Percentiles rank a stretch among this genome's conserved stretches.
Conservation (phyloP, 2,113 vertebrate genomes). For the Planiliza haematocheilus region DNA sequence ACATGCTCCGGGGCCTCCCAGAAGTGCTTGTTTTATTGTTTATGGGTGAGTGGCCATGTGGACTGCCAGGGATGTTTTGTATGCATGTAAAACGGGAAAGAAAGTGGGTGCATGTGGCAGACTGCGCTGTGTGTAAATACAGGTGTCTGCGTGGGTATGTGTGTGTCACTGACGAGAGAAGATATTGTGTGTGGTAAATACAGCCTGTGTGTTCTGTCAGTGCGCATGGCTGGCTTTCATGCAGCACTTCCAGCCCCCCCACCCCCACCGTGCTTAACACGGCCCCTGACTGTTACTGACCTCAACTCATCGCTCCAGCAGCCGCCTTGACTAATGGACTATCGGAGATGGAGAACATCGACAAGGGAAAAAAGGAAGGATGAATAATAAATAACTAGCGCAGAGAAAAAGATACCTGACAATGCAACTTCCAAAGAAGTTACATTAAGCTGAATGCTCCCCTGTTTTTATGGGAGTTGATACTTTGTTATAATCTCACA, state of each 20-base stretch:
- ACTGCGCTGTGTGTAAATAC: background rate
- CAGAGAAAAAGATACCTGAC: conserved; percentile 6
- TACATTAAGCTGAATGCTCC: background rate
- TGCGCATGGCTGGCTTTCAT: conserved; percentile 43
- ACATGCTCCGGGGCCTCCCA: conserved; percentile 24
- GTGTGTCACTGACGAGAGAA: conserved; percentile 12
- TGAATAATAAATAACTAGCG: conserved; percentile 9
- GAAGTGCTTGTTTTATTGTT: conserved; percentile 43
- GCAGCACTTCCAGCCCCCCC: conserved; percentile 34
- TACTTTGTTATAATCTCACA: conserved; percentile 15
- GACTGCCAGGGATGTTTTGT: background rate
- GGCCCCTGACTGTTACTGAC: conserved; percentile 55
- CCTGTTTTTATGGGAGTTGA: background rate
- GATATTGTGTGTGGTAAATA: conserved; percentile 67
- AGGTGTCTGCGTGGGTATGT: conserved; percentile 9
- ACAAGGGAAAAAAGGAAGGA: background rate
- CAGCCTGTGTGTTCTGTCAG: conserved; percentile 64
- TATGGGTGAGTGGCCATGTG: conserved; percentile 19
- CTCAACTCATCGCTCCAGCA: conserved; percentile 31
- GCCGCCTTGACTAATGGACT: conserved; percentile 62
- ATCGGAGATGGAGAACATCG: conserved; percentile 44
- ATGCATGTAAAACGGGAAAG: conserved; percentile 13
- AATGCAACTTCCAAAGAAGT: conserved; percentile 13
- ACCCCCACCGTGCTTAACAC: conserved; percentile 47
- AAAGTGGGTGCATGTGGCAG: background rate